phyloP scores from a whole-genome alignment of 1,140 invertebrate genomes.

The Platyscapa corneri region DNA sequence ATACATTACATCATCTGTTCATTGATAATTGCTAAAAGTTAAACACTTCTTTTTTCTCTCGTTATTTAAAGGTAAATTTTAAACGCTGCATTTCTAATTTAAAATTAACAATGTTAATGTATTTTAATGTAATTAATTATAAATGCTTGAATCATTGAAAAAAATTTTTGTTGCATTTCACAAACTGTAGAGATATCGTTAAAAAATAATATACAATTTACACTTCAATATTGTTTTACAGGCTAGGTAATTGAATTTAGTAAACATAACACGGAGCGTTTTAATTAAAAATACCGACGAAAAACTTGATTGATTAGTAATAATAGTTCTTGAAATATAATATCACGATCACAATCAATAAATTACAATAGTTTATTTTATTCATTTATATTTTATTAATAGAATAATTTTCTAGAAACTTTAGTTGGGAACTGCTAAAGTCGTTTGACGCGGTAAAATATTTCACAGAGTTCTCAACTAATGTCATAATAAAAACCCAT shows the following conservation, averaged over 20 bases:
- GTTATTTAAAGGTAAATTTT: no score
- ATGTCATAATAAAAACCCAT: not conserved
- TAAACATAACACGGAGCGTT: not conserved
- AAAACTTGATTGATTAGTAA: not conserved
- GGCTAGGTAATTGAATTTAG: not conserved
- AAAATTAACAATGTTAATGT: not conserved
- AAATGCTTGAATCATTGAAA: not conserved
- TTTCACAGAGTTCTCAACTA: not conserved
- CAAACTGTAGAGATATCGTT: not conserved
- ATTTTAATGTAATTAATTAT: not conserved
- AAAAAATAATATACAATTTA: not conserved
- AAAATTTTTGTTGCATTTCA: not conserved
- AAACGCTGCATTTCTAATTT: no score
- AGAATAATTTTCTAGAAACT: not conserved
- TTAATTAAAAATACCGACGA: not conserved
- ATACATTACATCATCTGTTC: no score
- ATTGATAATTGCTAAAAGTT: no score
- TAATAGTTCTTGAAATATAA: not conserved
- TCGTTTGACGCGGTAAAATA: not conserved
- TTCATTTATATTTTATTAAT: not conserved
- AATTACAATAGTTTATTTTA: not conserved
- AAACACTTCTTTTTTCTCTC: no score
- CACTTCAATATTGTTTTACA: not conserved
- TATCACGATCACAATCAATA: not conserved
- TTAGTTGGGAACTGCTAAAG: not conserved